Conservation (phyloP, 2,888 invertebrate genomes). For the Philaethria dido region DNA sequence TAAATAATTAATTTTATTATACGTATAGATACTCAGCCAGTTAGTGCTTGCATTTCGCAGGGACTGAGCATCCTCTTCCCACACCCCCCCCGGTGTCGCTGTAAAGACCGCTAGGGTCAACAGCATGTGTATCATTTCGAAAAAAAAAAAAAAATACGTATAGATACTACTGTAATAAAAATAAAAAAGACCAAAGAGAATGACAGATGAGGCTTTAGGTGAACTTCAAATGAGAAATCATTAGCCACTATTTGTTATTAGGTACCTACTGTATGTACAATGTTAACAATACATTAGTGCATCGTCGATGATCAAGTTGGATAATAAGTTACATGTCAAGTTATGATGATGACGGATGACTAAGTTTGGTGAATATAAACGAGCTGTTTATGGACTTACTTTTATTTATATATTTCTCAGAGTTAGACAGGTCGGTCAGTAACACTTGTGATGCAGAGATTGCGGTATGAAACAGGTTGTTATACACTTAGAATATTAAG, state of each 20-base stretch:
- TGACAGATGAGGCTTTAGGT: not conserved
- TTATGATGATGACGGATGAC: slow-evolving; percentile 41
- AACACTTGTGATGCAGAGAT: slow-evolving; percentile 41
- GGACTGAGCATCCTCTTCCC: no score
- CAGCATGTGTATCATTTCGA: no score
- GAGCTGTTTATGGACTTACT: slow-evolving; percentile 36
- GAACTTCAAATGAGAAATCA: not conserved
- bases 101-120: no score
- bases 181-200: no score
- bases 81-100: no score
- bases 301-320: slow-evolving; percentile 28
- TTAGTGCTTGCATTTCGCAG: no score
- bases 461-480: slow-evolving; percentile 43
- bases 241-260: not conserved
- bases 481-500: slow-evolving; percentile 17
- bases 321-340: slow-evolving; percentile 37
- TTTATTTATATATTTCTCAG: slow-evolving; percentile 39
- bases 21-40: no score
- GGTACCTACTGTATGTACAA: not conserved
- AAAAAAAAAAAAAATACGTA: no score
- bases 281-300: slow-evolving; percentile 15
- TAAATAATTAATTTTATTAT: no score
- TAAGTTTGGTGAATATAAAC: slow-evolving; percentile 41
- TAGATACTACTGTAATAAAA: no score
- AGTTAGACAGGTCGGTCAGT: slow-evolving; percentile 40